phyloP scores from a whole-genome alignment of 2,113 vertebrate genomes.

The Tetrax tetrax region DNA sequence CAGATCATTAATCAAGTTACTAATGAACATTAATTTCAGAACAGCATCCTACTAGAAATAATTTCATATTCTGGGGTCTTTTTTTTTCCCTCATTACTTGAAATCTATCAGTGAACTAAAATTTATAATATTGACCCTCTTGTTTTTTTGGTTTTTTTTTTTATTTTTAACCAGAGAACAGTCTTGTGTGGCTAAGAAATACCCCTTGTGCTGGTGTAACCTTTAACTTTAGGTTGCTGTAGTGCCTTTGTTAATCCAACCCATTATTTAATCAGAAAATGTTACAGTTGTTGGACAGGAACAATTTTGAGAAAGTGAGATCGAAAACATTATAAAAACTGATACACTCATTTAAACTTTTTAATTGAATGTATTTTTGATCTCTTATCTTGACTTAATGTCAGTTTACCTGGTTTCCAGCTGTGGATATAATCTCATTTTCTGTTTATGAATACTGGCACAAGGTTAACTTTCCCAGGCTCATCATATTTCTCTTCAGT shows the following conservation, averaged over 20 bases:
- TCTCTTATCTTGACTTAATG: not conserved
- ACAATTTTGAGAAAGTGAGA: not conserved
- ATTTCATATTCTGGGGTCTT: not conserved
- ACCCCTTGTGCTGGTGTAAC: not conserved
- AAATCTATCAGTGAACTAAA: not conserved
- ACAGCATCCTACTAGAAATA: not conserved
- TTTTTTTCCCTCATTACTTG: not conserved
- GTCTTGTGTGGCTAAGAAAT: not conserved
- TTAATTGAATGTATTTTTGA: not conserved
- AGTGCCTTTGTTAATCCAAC: not conserved
- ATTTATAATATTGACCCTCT: not conserved
- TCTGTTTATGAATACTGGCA: not conserved
- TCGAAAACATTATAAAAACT: not conserved
- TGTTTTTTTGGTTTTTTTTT: not conserved
- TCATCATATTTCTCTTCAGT: not conserved
- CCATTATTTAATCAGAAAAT: not conserved
- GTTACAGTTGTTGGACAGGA: not conserved
- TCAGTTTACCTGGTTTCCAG: not conserved
- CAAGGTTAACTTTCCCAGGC: not conserved
- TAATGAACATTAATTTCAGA: conserved; percentile 33
- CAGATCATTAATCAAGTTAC: conserved; percentile 36
- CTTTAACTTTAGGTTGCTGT: not conserved
- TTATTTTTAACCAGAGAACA: not conserved
- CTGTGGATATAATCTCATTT: not conserved
- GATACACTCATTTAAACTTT: not conserved